phyloP scores from a whole-genome alignment of 2,888 invertebrate species.

The Anagyrus pseudococci region DNA sequence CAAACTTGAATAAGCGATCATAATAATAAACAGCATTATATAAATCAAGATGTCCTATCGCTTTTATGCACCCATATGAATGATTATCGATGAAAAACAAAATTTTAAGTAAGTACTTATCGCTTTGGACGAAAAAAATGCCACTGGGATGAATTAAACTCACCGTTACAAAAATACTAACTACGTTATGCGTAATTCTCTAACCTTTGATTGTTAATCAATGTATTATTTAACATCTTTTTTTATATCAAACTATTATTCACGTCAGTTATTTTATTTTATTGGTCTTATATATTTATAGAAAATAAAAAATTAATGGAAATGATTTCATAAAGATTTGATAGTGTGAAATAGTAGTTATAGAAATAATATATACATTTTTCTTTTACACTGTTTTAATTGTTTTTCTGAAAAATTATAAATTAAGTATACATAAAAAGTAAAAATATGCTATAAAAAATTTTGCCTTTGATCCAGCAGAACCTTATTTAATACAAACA shows the following conservation, averaged over 20 bases:
- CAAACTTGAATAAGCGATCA: conserved; percentile 20
- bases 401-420: conserved; percentile 7
- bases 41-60: conserved; percentile 42
- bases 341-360: conserved; percentile 12
- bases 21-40: conserved; percentile 44
- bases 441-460: conserved; percentile 24
- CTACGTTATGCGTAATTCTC: conserved; percentile 45
- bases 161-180: conserved; percentile 42
- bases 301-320: conserved; percentile 30
- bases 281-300: conserved; percentile 23
- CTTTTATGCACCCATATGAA: conserved; percentile 46
- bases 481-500: conserved; percentile 3
- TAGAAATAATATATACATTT: conserved; percentile 32
- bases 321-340: conserved; percentile 21
- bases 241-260: conserved; percentile 38
- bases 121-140: conserved; percentile 41
- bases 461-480: conserved; percentile 2
- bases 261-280: conserved; percentile 29
- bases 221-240: conserved; percentile 38
- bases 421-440: conserved; percentile 5
- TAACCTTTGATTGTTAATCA: conserved; percentile 42
- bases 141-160: conserved; percentile 41
- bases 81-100: conserved; percentile 40
- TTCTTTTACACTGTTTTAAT: conserved; percentile 2
- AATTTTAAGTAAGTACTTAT: conserved; percentile 41